phyloP scores from a whole-genome alignment of 2,113 vertebrate species.

The Ctenomys sociabilis region DNA sequence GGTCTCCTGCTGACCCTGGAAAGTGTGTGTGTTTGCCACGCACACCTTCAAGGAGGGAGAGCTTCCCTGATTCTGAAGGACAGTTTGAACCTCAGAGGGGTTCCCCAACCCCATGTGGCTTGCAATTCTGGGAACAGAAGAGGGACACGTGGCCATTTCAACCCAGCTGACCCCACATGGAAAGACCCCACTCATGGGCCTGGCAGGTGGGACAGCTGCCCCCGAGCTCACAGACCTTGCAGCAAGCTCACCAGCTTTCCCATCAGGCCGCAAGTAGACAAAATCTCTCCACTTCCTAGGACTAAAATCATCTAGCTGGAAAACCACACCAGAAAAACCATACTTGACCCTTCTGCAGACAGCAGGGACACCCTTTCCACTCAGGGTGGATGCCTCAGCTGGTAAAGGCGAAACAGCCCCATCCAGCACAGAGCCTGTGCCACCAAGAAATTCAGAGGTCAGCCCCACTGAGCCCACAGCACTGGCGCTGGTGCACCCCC shows the following conservation, averaged over 20 bases:
- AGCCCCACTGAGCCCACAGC: neutral
- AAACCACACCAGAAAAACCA: no score
- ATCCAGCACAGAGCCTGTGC: neutral
- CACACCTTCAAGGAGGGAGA: neutral
- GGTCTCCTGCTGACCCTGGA: neutral
- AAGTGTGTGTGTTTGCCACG: no score
- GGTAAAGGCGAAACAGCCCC: neutral
- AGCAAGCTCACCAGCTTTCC: neutral
- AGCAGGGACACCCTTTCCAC: neutral
- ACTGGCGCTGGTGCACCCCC: neutral
- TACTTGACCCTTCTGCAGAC: neutral
- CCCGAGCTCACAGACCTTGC: neutral
- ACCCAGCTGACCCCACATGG: neutral
- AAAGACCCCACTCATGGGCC: neutral
- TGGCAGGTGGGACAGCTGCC: rapidly evolving
- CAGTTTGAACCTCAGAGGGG: no score
- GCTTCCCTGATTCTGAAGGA: neutral
- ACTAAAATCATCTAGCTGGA: neutral
- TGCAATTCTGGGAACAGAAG: neutral
- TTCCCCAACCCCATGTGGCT: neutral
- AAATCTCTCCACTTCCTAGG: neutral
- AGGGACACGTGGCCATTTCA: neutral
- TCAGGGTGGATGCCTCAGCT: neutral
- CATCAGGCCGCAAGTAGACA: neutral
- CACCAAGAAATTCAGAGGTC: neutral